phyloP scores from a whole-genome alignment of 2,113 vertebrate species.

The Todiramphus chloris region DNA sequence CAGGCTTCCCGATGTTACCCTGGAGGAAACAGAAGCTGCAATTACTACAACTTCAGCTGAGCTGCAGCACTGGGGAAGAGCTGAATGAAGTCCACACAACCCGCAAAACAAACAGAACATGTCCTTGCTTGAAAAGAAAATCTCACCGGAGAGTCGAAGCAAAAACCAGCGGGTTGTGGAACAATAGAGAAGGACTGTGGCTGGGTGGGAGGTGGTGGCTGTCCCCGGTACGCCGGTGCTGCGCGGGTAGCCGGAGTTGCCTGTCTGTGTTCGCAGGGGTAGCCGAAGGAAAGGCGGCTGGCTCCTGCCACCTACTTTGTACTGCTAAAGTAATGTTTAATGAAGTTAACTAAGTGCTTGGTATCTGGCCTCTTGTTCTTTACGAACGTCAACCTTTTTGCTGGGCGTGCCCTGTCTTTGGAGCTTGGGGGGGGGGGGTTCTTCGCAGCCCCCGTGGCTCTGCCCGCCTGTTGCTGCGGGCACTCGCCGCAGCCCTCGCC shows the following conservation, averaged over 20 bases:
- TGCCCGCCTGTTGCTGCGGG: background rate
- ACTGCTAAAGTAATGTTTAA: background rate
- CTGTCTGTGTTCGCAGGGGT: background rate
- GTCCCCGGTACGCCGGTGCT: background rate
- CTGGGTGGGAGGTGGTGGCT: background rate
- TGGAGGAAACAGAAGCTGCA: background rate
- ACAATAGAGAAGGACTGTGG: background rate
- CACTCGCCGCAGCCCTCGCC: background rate
- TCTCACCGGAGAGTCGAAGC: background rate
- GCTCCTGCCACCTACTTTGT: background rate
- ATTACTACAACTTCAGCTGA: background rate
- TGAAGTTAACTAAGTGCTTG: background rate
- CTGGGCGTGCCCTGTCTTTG: accelerated
- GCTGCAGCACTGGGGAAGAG: background rate
- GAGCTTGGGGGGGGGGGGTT: accelerated
- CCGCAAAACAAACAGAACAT: background rate
- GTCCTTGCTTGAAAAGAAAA: background rate
- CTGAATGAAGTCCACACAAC: background rate
- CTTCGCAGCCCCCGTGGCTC: accelerated
- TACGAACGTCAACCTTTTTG: too few species aligned
- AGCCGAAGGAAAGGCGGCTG: background rate
- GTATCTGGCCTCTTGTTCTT: background rate
- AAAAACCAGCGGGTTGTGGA: background rate
- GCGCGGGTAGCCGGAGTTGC: background rate
- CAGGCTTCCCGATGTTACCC: background rate